These are phyloP conservation scores for Actenoides lindsayi DNA, from an alignment of 2,113 vertebrate species.

Conservation along the genomic window DNA sequence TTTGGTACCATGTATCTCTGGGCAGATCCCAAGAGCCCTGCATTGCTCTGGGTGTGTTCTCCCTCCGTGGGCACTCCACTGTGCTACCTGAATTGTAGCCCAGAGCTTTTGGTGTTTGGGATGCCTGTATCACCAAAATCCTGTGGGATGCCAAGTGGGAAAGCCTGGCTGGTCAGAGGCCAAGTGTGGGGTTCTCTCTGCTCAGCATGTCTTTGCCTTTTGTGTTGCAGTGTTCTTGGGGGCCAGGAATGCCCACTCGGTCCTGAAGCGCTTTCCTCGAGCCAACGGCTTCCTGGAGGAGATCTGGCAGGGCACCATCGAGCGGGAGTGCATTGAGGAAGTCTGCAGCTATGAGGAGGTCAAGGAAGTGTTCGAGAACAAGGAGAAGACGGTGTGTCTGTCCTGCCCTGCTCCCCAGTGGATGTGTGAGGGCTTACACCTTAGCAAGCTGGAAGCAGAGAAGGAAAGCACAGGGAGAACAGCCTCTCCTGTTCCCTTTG, in stretches of 20 bases:
- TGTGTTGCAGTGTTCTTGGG: slow-evolving; percentile 82
- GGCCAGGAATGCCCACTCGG: slow-evolving; percentile 80
- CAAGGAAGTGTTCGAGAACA: slow-evolving; percentile 89
- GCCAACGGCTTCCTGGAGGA: slow-evolving; percentile 89
- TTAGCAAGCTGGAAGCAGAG: neutral
- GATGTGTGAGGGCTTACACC: neutral
- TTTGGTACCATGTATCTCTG: neutral
- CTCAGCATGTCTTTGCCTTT: slow-evolving; percentile 25
- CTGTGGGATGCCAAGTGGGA: neutral
- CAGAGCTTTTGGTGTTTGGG: neutral
- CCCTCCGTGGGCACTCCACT: neutral
- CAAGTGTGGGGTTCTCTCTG: neutral
- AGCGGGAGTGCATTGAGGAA: slow-evolving; percentile 87
- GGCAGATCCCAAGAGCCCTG: neutral
- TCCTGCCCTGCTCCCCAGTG: neutral
- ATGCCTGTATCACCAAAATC: neutral
- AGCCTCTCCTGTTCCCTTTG: neutral
- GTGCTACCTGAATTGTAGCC: neutral
- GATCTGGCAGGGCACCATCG: slow-evolving; percentile 84
- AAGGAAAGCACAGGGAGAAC: neutral
- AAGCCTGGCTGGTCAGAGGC: neutral
- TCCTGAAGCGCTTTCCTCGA: slow-evolving; percentile 84
- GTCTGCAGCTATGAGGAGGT: slow-evolving; percentile 90
- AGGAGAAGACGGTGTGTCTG: slow-evolving; percentile 83
- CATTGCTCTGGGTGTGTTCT: neutral